These are phyloP conservation scores for Irena cyanogastra DNA, from an alignment of 2,113 vertebrate species.

Conservation along the genomic window DNA sequence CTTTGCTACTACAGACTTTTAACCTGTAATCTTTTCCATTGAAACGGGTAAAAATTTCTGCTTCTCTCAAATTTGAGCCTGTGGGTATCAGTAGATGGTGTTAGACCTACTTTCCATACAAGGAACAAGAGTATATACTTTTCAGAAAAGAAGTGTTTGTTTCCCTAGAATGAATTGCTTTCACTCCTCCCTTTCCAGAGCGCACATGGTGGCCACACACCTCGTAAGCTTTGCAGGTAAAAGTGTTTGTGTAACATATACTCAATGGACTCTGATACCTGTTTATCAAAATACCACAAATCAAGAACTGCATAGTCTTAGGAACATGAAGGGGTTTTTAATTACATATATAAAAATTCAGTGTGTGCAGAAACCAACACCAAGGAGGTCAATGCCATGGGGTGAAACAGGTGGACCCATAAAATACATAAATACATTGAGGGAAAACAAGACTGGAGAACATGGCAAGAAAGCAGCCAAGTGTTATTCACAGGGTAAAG, in stretches of 20 bases:
- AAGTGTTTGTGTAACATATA: not conserved
- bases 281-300: not conserved
- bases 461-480: not conserved
- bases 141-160: not conserved
- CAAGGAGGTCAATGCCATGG: not conserved
- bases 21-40: not conserved
- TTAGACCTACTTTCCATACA: not conserved
- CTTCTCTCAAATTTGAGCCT: not conserved
- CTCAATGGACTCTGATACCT: not conserved
- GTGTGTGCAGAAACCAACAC: not conserved
- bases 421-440: not conserved
- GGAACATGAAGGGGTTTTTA: not conserved
- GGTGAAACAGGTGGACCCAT: not conserved
- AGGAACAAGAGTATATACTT: not conserved
- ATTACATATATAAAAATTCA: not conserved
- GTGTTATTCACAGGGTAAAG: not conserved
- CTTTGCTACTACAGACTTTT: not conserved
- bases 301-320: not conserved
- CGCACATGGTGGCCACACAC: not conserved
- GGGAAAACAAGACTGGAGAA: not conserved
- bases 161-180: not conserved
- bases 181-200: not conserved
- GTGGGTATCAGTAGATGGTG: not conserved
- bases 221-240: not conserved
- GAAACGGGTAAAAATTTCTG: not conserved